Evolutionary conservation across 2,113 vertebrate species (phyloP), one percentile per base, ranked within the genome.

Genomic region (Chlamydotis undulata): DNA sequence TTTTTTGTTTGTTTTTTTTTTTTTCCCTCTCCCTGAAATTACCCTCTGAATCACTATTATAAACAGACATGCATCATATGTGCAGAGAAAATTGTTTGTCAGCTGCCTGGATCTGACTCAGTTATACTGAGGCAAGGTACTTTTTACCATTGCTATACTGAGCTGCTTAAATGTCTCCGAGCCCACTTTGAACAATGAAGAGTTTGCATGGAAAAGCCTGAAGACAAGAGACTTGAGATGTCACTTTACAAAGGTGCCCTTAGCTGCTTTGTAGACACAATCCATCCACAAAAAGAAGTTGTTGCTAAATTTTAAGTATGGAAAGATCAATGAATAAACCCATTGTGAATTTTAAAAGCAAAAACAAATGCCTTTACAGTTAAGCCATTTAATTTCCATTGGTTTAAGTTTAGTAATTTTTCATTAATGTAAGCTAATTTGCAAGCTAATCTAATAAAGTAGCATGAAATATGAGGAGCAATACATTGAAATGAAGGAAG

Each of bases 371-470:
- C 57, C 89, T 96, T 95, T 92, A 73, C 53, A 76, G 89, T 91
- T 92, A 92, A 96, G 86, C 96, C 94, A 73, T 93, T 95, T 94
- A 95, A 96, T 95, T 97, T 95, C 69, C 86, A 93, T 47, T 93
- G 96, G 86, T 95, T 96, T 95, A 92, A 95, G 86, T 92, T 97
- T 93, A 97, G 93, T 92, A 26, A 93, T 89, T 92, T 94, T 95
- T 94, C 95, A 97, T 97, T 94, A 96, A 90, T 96, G 92, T 92
- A 81, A 96, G 90, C 49, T 93, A 95, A 97, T 97, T 96, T 96
- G 81, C 89, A 91, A 96, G 87, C 87, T 96, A 97, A 97, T 97
- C 96, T 95, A 97, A 97, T 97, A 95, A 97, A 94, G 91, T 95
- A 94, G 70, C 94, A 94, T 89, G 95, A 96, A 96, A 97, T 94